Evolutionary conservation across 2,113 vertebrate species (phyloP), one percentile per base, ranked within the genome.

Genomic region (Neolamprologus cancellatus): DNA sequence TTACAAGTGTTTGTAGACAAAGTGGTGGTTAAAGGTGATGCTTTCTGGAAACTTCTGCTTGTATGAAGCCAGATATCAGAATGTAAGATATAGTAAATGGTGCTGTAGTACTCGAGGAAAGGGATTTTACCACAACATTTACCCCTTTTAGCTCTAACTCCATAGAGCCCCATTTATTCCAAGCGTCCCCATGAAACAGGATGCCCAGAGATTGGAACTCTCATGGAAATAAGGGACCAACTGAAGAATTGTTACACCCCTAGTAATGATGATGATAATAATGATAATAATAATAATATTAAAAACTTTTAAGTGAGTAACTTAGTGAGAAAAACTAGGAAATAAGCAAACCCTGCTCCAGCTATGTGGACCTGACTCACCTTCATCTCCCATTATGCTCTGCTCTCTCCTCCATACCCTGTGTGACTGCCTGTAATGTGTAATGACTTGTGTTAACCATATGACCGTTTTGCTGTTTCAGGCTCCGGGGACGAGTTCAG

Each of bases 401-500:
- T 32, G 20, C 82, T 88, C 74, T 86, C 44, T 57, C 44, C 39
- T 78, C n/a, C 23, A 25, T 17, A 46, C 17, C 11, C 64, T 36
- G 55, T 79, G 20, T 76, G 52, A 55, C 84, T 39, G 20, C 39
- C 18, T 64, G 78, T 69, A 20, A 13, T 48, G 92, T 55, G 86
- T 44, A 15, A 3, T 13, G 28, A 59, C 39, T 30, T 4, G 12
- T 36, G 50, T 46, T 91, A 87, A 92, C 81, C 23, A 6, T 81
- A 66, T 84, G 64, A 64, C 78, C 94, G 95, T 80, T 95, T 97
- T 96, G 85, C 88, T 97, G 96, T 97, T 97, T 96, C 97, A 99
- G 98, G 98, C 98, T 96, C 97, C 98, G 89, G 98, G 98, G 96
- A 96, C 98, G 96, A 98, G 97, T 97, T 98, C 98, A 95, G 97